Evolutionary conservation across 2,888 invertebrate species (phyloP).

Genomic region (Cheilosia urbana): DNA sequence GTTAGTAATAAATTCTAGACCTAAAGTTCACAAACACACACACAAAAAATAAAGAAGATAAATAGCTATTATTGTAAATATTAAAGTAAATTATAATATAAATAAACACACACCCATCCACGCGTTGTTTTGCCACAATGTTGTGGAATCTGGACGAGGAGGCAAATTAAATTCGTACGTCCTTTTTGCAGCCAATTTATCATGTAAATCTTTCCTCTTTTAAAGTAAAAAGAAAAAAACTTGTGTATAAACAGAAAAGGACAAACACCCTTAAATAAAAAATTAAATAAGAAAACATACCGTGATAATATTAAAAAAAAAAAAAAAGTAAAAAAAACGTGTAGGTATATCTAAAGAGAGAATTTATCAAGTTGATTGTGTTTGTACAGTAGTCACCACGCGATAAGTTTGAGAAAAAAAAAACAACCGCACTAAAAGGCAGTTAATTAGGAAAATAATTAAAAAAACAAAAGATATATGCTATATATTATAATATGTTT

Average conservation of each 20-base stretch:
- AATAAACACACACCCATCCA: conserved; percentile 48
- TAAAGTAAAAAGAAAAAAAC: conserved; percentile 42
- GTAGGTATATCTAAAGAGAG: conserved; percentile 64
- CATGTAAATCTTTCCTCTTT: conserved; percentile 77
- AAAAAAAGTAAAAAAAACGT: conserved; percentile 78
- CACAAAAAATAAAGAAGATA: conserved; percentile 62
- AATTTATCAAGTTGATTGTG: conserved; percentile 70
- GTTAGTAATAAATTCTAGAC: conserved; percentile 79
- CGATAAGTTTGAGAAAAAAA: conserved; percentile 61
- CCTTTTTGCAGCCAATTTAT: conserved; percentile 71
- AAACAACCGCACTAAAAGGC: conserved; percentile 65
- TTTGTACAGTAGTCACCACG: conserved; percentile 71
- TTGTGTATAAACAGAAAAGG: conserved; percentile 44
- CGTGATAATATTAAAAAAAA: conserved; percentile 76
- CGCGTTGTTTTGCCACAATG: conserved; percentile 41
- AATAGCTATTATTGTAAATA: conserved; percentile 72
- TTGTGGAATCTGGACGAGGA: conserved; percentile 44
- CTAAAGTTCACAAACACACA: conserved; percentile 43
- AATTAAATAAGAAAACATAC: conserved; percentile 64
- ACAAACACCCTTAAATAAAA: conserved; percentile 51
- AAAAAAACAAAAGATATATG: conserved; percentile 35
- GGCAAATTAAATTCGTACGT: conserved; percentile 50
- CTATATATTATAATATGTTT: conserved; percentile 80
- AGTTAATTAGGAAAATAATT: conserved; percentile 77
- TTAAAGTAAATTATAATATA: conserved; percentile 8